These are phyloP conservation scores for Entomyzon cyanotis DNA, from an alignment of 2,113 vertebrate species.

Conservation along the genomic window DNA sequence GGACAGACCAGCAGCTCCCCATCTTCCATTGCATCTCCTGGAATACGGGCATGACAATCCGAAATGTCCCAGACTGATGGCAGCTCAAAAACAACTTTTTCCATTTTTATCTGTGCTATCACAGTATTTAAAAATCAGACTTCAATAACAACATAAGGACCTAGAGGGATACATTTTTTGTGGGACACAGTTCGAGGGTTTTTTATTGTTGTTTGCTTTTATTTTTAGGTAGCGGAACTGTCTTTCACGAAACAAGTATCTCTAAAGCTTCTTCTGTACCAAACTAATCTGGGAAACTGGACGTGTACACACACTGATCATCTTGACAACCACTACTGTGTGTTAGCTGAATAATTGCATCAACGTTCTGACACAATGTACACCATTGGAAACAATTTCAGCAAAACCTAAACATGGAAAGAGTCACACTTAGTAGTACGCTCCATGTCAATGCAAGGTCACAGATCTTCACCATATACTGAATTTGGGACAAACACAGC, in stretches of 20 bases:
- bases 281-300: not conserved
- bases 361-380: not conserved
- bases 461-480: not conserved
- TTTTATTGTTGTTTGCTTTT: too few relatives aligned
- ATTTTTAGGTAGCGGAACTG: not conserved
- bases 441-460: not conserved
- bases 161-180: not conserved
- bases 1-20: not conserved
- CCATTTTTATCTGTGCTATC: not conserved
- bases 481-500: not conserved
- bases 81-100: not conserved
- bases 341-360: not conserved
- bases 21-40: not conserved
- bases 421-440: not conserved
- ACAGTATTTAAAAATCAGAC: not conserved
- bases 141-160: not conserved
- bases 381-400: not conserved
- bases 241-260: not conserved
- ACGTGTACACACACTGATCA: fast-evolving
- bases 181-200: too few relatives aligned
- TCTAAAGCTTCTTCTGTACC: not conserved
- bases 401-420: not conserved
- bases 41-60: fast-evolving
- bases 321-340: fast-evolving
- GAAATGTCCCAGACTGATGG: not conserved